phyloP scores from a whole-genome alignment of 2,113 vertebrate species.

The Ptychochromis oligacanthus region DNA sequence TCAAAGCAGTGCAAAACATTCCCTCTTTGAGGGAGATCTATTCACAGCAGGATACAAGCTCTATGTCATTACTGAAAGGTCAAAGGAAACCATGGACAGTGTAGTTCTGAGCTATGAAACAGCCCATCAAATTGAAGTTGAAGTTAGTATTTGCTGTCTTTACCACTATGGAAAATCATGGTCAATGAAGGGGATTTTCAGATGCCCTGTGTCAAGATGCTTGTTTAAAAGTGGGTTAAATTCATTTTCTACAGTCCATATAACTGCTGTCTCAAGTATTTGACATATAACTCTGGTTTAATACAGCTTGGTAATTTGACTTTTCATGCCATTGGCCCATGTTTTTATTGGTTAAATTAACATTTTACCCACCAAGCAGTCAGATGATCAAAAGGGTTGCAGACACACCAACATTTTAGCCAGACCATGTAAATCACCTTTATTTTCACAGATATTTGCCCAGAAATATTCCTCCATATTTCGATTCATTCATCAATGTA shows the following conservation, averaged over 20 bases:
- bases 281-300: neutral
- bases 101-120: neutral
- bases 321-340: neutral
- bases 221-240: neutral
- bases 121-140: neutral
- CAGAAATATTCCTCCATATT: too few relatives aligned
- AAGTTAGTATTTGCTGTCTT: neutral
- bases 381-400: neutral
- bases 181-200: neutral
- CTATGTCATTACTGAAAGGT: conserved; percentile 58
- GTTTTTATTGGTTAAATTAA: neutral
- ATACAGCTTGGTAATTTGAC: neutral
- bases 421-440: neutral
- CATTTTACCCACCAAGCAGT: neutral
- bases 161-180: neutral
- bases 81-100: conserved; percentile 29
- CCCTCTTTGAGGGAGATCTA: conserved; percentile 38
- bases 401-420: neutral
- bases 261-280: neutral
- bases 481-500: neutral
- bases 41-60: conserved; percentile 12
- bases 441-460: too few relatives aligned
- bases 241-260: neutral
- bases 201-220: neutral
- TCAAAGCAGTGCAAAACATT: conserved; percentile 56